phyloP scores from a whole-genome alignment of 2,113 vertebrate species.

The Probosciger aterrimus region DNA sequence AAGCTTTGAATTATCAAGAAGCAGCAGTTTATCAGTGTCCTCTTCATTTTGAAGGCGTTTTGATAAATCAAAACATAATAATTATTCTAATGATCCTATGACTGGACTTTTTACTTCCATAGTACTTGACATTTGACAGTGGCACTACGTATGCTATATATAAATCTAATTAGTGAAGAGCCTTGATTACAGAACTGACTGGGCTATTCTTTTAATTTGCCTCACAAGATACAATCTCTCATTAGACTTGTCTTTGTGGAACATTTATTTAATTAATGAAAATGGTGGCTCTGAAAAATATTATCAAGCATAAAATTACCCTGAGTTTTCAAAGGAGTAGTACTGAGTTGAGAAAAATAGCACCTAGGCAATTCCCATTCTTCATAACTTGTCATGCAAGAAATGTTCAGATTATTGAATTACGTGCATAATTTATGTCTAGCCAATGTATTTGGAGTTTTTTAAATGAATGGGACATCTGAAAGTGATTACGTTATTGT shows the following conservation, averaged over 20 bases:
- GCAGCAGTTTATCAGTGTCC: not conserved
- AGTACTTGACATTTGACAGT: not conserved
- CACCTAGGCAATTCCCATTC: not conserved
- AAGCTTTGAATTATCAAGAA: not conserved
- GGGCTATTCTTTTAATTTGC: not conserved
- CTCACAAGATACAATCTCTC: not conserved
- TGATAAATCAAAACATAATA: not conserved
- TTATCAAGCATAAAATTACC: not conserved
- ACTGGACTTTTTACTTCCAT: not conserved
- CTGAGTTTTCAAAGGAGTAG: not conserved
- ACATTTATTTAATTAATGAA: conserved; percentile 14
- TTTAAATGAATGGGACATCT: not conserved
- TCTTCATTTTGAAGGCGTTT: not conserved
- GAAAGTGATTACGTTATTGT: not conserved
- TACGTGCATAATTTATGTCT: not conserved
- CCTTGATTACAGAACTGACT: not conserved
- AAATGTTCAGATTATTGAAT: conserved; percentile 5
- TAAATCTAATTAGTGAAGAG: not conserved
- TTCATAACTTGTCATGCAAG: not conserved
- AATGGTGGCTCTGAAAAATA: not conserved
- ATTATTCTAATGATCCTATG: not conserved
- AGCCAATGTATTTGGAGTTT: not conserved
- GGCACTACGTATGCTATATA: not conserved
- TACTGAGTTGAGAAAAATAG: not conserved
- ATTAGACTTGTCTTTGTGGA: not conserved